A percentile compares a stretch with the other conserved stretches of the same genome.
These are phyloP conservation scores for Heterotis niloticus DNA, from an alignment of 2,113 vertebrate genomes.

Conservation along the genomic window DNA sequence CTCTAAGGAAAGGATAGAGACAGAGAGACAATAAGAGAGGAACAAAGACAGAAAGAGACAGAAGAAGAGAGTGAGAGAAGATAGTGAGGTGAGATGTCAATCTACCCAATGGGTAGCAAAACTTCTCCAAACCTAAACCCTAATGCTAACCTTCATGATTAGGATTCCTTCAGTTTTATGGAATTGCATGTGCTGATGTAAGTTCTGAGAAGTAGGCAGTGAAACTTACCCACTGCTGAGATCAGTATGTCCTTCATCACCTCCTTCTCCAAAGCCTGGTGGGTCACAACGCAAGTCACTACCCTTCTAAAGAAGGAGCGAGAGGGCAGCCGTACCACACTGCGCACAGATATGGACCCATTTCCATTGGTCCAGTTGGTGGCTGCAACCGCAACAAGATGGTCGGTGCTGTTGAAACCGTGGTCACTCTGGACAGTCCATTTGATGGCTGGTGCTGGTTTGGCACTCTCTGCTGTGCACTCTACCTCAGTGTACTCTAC, in stretches of 20 bases:
- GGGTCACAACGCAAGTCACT: constrained; percentile 54
- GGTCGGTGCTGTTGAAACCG: constrained; percentile 12
- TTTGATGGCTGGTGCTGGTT: constrained; percentile 44
- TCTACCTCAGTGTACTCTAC: constrained; percentile 40
- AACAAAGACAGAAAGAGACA: background rate
- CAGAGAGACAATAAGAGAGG: background rate
- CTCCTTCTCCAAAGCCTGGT: constrained; percentile 38
- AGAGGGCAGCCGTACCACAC: constrained; percentile 42
- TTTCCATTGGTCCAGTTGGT: constrained; percentile 25
- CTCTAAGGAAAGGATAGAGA: constrained; percentile 35
- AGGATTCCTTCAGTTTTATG: no score
- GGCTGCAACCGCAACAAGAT: constrained; percentile 1
- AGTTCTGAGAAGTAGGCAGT: no score
- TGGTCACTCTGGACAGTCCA: constrained; percentile 44
- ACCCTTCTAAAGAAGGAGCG: constrained; percentile 50
- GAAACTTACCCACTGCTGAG: constrained; percentile 45
- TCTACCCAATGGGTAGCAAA: no score
- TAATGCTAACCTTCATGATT: no score
- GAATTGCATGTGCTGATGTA: no score
- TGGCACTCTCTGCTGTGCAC: constrained; percentile 49
- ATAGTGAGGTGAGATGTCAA: no score
- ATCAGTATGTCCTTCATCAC: constrained; percentile 45
- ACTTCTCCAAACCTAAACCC: no score
- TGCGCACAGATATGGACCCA: constrained; percentile 33
- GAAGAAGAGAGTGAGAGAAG: background rate